phyloP scores from a whole-genome alignment of 2,797 vertebrate genomes.

The Eurystomus glaucurus region DNA sequence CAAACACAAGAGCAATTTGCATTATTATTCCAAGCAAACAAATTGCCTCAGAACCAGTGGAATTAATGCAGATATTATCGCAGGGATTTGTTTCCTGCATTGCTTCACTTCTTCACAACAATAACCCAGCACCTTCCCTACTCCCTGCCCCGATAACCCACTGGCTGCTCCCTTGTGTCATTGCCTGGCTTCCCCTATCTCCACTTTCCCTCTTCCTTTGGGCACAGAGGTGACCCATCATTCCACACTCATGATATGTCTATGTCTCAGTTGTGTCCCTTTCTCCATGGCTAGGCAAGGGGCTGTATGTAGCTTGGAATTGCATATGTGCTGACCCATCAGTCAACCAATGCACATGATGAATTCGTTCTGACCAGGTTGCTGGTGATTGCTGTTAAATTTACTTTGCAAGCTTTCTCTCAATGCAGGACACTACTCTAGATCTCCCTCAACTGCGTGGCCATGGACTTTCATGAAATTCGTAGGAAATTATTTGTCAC shows the following conservation, averaged over 20 bases:
- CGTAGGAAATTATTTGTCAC: not conserved
- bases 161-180: rapidly evolving
- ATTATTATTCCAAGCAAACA: conserved; percentile 20
- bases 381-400: not conserved
- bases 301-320: rapidly evolving
- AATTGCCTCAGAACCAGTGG: not conserved
- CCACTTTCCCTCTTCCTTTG: not conserved
- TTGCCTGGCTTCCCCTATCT: not conserved
- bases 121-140: not conserved
- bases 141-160: rapidly evolving
- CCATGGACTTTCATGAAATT: not conserved
- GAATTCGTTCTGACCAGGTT: not conserved
- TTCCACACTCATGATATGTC: rapidly evolving
- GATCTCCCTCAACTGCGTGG: not conserved
- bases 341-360: rapidly evolving
- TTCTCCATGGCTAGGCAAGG: not conserved
- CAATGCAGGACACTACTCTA: not conserved
- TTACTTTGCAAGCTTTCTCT: not conserved
- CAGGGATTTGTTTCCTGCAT: not conserved
- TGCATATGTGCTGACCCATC: rapidly evolving
- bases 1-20: conserved; percentile 10
- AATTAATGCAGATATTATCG: not conserved
- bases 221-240: not conserved
- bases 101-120: not conserved
- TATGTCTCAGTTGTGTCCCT: rapidly evolving